These are phyloP conservation scores for Phortica okadai DNA, from an alignment of 2,888 invertebrate genomes.

Conservation along the genomic window DNA sequence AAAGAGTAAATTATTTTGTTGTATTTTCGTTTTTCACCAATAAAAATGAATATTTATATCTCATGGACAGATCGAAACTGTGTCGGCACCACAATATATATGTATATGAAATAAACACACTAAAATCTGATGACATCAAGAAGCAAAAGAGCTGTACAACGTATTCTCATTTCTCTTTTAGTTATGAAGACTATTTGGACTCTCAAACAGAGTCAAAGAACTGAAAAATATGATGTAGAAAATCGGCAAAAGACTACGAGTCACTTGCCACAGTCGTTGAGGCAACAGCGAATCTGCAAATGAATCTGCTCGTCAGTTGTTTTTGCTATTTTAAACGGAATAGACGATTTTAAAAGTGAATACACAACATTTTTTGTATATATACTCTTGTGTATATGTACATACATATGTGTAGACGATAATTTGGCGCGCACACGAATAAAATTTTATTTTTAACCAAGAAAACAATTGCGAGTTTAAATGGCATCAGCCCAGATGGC, in stretches of 20 bases:
- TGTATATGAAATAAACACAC: no score
- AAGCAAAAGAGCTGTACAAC: no score
- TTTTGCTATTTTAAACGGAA: slow-evolving; percentile 1
- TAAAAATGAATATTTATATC: no score
- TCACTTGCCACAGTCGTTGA: neutral
- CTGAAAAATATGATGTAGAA: neutral
- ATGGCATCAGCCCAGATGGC: slow-evolving; percentile 47
- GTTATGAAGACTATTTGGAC: no score
- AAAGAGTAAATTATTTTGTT: no score
- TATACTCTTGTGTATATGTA: neutral
- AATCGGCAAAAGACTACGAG: neutral
- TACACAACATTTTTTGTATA: neutral
- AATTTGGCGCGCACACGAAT: neutral
- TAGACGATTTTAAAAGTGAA: neutral
- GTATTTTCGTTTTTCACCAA: no score
- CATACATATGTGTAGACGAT: neutral
- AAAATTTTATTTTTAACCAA: slow-evolving; percentile 16
- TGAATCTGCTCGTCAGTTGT: neutral
- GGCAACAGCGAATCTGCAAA: neutral
- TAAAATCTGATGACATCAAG: no score
- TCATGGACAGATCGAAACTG: no score
- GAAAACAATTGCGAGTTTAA: slow-evolving; percentile 9
- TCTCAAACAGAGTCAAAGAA: no score
- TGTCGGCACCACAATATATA: no score
- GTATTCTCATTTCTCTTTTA: no score